Conservation (phyloP, 2,888 invertebrate genomes). For the Latrodectus hesperus region DNA sequence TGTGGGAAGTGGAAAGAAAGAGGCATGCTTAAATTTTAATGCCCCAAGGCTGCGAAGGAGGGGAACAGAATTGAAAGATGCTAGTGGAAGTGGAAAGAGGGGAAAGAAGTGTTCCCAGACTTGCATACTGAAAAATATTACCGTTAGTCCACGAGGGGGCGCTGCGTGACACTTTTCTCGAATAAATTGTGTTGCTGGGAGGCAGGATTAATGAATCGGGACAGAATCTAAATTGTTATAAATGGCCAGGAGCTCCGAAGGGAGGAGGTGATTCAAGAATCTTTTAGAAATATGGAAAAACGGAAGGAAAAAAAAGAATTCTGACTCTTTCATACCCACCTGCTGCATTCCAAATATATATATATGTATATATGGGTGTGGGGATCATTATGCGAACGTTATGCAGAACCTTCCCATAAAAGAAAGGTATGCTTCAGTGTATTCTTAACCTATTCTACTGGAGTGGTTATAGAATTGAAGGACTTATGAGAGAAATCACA, state of each 20-base stretch:
- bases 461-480: conserved; percentile 40
- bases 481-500: conserved; percentile 21
- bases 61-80: conserved; percentile 22
- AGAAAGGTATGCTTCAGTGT: conserved; percentile 14
- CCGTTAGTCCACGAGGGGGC: conserved; percentile 33
- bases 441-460: background rate
- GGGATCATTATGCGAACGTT: conserved; percentile 18
- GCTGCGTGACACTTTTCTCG: conserved; percentile 44
- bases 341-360: conserved; percentile 49
- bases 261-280: conserved; percentile 10
- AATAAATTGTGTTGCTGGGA: conserved; percentile 53
- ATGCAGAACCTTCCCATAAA: conserved; percentile 9
- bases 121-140: conserved; percentile 32
- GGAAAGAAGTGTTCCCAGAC: background rate
- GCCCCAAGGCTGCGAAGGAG: background rate
- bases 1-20: conserved; percentile 7
- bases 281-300: conserved; percentile 53
- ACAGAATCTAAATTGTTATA: conserved; percentile 63
- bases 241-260: conserved; percentile 25
- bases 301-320: conserved; percentile 22
- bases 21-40: conserved; percentile 5
- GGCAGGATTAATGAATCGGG: conserved; percentile 64
- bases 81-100: conserved; percentile 6
- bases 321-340: conserved; percentile 38
- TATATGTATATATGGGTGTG: conserved; percentile 4